phyloP scores from a whole-genome alignment of 2,888 invertebrate genomes.

The Phragmatobia fuliginosa region DNA sequence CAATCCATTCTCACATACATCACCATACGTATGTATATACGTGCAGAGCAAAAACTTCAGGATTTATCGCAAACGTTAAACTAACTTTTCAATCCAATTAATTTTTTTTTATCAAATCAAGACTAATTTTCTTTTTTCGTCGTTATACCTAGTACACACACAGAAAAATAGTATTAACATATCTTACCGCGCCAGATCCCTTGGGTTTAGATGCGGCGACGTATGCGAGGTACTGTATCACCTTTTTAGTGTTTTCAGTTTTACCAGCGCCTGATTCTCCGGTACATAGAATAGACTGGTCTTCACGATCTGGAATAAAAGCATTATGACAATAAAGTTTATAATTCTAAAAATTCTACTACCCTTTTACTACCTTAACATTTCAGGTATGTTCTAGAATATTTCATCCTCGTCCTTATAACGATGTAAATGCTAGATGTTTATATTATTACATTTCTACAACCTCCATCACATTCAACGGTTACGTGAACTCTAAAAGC shows the following conservation, averaged over 20 bases:
- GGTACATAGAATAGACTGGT: constrained; percentile 99
- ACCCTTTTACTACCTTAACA: not conserved
- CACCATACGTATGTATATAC: not conserved
- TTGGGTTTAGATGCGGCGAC: constrained; percentile 99
- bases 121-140: too few species aligned
- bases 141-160: too few species aligned
- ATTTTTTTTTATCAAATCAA: too few species aligned
- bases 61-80: too few species aligned
- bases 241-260: constrained; percentile 99
- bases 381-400: not conserved
- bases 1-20: not conserved
- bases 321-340: not conserved
- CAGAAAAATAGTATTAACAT: too few species aligned
- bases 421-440: not conserved
- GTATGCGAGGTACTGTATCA: constrained; percentile 99
- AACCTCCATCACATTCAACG: not conserved
- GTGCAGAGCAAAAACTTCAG: too few species aligned
- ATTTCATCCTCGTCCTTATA: not conserved
- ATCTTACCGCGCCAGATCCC: constrained; percentile 93
- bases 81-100: not conserved
- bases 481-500: not conserved
- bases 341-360: not conserved
- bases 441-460: not conserved
- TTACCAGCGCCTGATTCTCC: constrained; percentile 99
- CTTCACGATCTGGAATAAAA: constrained; percentile 95